Conservation (phyloP, 2,797 vertebrate species). For the Salmo trutta region DNA sequence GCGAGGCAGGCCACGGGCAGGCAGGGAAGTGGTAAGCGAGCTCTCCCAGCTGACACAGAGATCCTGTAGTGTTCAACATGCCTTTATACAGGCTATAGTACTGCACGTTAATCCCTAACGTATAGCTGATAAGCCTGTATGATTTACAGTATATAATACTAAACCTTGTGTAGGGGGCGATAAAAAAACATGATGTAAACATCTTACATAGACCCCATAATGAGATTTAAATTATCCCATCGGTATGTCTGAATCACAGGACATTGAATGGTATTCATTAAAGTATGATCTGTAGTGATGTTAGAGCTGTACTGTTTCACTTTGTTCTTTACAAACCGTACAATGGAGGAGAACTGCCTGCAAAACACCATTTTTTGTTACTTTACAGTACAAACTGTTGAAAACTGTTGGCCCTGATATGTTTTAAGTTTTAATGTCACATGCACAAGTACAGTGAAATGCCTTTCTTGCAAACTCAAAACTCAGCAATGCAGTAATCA, state of each 20-base stretch:
- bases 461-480: no score
- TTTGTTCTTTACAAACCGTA: neutral
- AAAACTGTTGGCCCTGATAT: neutral
- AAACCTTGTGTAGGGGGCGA: neutral
- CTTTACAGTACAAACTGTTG: neutral
- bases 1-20: constrained; percentile 27
- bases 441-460: no score
- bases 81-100: constrained; percentile 36
- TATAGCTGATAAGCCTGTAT: constrained; percentile 24
- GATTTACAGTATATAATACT: neutral
- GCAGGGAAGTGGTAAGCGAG: constrained; percentile 2
- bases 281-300: neutral
- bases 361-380: neutral
- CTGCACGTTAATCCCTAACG: constrained; percentile 46
- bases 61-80: constrained; percentile 25
- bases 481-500: no score
- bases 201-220: neutral
- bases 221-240: neutral
- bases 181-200: neutral
- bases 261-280: neutral
- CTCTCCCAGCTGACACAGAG: constrained; percentile 35
- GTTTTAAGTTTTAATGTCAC: no score
- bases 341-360: neutral
- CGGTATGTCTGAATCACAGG: constrained; percentile 7
- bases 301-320: neutral